A percentile compares a stretch with the other conserved stretches of the same genome.
Evolutionary conservation across 2,797 vertebrate species (phyloP).

Genomic region (Poecilia picta): DNA sequence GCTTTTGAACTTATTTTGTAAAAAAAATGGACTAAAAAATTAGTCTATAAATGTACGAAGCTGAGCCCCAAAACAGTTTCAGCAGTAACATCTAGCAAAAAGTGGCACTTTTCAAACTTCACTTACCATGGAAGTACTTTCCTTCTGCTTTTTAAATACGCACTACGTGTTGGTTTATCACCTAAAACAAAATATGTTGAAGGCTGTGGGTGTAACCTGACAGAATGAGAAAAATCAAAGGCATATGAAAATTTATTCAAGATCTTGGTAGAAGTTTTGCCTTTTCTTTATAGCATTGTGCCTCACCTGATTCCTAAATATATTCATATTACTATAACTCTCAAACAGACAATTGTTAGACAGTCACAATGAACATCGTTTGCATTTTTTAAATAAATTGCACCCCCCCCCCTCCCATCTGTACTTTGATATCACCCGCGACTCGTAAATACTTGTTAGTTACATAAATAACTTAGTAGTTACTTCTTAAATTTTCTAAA

Average conservation of each 20-base stretch:
- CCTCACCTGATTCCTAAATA: neutral
- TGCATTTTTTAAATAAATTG: neutral
- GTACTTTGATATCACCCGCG: neutral
- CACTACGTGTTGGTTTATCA: neutral
- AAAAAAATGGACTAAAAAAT: neutral
- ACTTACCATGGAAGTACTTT: neutral
- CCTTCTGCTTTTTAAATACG: neutral
- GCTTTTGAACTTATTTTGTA: neutral
- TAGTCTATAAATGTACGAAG: neutral
- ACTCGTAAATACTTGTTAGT: conserved; percentile 30
- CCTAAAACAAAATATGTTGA: neutral
- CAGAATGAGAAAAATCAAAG: neutral
- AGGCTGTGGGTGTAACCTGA: neutral
- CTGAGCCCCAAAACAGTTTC: neutral
- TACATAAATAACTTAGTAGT: conserved; percentile 44
- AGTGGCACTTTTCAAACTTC: neutral
- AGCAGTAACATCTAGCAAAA: neutral
- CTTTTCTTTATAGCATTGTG: neutral
- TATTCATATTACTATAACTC: neutral
- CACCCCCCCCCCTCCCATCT: neutral
- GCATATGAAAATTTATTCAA: neutral
- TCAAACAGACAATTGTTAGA: neutral
- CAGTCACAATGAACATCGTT: neutral
- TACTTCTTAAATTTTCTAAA: conserved; percentile 48
- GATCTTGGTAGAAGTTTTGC: neutral